Conservation (phyloP, 2,888 invertebrate species). For the Heliconius erato region DNA sequence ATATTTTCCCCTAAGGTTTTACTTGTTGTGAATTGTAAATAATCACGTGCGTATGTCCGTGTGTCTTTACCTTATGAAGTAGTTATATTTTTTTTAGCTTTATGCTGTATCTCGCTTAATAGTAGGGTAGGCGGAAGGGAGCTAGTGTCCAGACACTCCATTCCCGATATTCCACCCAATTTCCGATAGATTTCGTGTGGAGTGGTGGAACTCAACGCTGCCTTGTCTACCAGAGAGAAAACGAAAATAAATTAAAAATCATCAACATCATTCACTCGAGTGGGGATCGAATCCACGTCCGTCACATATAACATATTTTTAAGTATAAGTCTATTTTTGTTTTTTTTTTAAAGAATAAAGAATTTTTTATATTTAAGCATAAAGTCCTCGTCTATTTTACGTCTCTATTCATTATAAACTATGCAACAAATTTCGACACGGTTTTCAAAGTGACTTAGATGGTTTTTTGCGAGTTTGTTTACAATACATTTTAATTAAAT, state of each 20-base stretch:
- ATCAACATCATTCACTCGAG: no score
- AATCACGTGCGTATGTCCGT: background rate
- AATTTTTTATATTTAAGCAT: background rate
- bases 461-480: background rate
- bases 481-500: background rate
- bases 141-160: background rate
- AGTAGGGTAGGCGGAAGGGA: no score
- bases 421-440: background rate
- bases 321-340: no score
- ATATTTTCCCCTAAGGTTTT: constrained; percentile 24
- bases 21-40: constrained; percentile 21
- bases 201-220: background rate
- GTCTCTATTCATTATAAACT: background rate
- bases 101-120: no score
- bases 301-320: no score
- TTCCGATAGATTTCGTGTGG: no score
- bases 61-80: background rate
- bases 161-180: background rate
- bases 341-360: background rate
- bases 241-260: no score
- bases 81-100: background rate
- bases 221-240: no score
- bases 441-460: background rate
- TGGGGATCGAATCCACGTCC: no score
- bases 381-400: background rate